Base-by-base conservation (phyloP, 2,888 invertebrate genomes). In the Platerodrilus igneus region DNA sequence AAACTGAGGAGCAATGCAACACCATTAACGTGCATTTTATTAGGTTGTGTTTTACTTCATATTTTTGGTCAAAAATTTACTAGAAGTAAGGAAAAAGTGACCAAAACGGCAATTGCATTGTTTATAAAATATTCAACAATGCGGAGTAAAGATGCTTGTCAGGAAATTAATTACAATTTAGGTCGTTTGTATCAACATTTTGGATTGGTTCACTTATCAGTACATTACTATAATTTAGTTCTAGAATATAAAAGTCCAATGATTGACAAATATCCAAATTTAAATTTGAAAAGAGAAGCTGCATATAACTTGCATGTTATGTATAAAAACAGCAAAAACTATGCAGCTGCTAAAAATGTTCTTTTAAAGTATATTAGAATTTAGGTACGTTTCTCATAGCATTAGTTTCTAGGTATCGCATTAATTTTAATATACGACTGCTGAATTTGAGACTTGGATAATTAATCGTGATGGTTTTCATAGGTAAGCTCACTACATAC, bases 261-360 rank as follows among this genome's bases (percentile, higher is more conserved):
- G 6, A 67, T 75, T 45, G 74, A 76, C 36, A 63, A 77, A 20
- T 70, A 82, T 60, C 72, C 76, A 34, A 71, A 79, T n/a, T 67
- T 86, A 38, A 81, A 88, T 62, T 72, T 95, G 43, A 79, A 74
- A 37, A 73, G 73, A 54, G 93, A 95, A 68, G 84, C 85, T 39
- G 94, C 93, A 0, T 94, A 79, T 62, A 96, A 95, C 73, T 71
- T 96, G 37, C 83, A 86, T 61, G 69, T 91, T 15, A 83, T 95
- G 53, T 94, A 93, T 68, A 78, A 79, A 56, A 75, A 79, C 26
- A 77, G 78, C 47, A 87, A 86, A 23, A 84, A 88, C 52, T 71
- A 74, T 37, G 74, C 81, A 39, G 74, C 89, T 51, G 93, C 94
- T 25, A 75, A 81, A 41, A 81, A 83, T 68, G 81, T 85, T 59